Evolutionary conservation across 2,797 vertebrate species (phyloP).

Genomic region (Lacerta bilineata): DNA sequence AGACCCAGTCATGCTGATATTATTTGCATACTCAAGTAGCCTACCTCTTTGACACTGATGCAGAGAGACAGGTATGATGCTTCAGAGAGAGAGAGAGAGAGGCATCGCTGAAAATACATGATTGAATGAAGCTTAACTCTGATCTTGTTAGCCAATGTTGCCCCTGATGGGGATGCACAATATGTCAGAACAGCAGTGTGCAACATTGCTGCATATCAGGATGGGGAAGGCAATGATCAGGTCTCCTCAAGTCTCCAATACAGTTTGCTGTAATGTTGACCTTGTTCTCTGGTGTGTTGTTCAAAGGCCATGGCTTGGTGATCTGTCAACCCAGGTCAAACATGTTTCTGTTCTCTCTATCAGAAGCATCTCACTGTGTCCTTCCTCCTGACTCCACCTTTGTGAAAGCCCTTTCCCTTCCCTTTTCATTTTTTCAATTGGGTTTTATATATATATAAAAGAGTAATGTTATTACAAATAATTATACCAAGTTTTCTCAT

Average conservation of each 20-base stretch:
- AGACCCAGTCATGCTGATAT: background rate
- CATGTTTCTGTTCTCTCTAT: background rate
- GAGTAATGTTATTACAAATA: too few relatives aligned
- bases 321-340: background rate
- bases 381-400: background rate
- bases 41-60: conserved; percentile 8
- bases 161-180: background rate
- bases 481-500: too few relatives aligned
- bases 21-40: conserved; percentile 7
- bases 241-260: background rate
- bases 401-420: background rate
- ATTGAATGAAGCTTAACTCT: background rate
- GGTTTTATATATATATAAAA: too few relatives aligned
- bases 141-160: background rate
- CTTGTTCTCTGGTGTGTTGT: background rate
- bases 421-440: too few relatives aligned
- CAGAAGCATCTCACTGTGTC: background rate
- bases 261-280: background rate
- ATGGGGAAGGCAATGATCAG: background rate
- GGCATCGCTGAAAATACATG: background rate
- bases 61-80: background rate
- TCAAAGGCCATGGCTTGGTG: background rate
- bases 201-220: background rate
- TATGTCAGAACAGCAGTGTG: background rate
- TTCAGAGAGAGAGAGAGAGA: background rate